phyloP scores from a whole-genome alignment of 2,113 vertebrate species.

The Sylvietta virens region DNA sequence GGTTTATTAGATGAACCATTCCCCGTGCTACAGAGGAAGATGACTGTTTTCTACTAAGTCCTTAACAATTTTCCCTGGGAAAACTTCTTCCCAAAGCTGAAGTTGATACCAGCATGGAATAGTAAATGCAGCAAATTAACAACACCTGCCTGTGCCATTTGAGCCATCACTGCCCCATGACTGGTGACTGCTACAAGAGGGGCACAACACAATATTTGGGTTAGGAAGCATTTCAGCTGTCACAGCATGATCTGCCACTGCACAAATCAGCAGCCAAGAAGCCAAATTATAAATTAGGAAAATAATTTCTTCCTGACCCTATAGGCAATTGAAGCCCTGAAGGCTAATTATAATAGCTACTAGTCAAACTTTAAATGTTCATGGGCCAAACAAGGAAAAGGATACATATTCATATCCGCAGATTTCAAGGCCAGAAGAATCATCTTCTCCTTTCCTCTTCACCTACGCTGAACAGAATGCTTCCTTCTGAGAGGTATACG shows the following conservation, averaged over 20 bases:
- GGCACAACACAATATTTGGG: not conserved
- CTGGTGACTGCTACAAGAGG: not conserved
- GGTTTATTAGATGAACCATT: not conserved
- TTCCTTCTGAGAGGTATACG: not conserved
- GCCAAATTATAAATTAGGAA: not conserved
- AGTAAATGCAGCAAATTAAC: not conserved
- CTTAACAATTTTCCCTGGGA: not conserved
- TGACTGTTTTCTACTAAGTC: not conserved
- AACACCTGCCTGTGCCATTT: not conserved
- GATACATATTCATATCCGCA: not conserved
- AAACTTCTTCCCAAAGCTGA: not conserved
- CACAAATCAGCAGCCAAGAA: not conserved
- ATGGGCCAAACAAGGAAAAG: not conserved
- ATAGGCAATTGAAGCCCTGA: not conserved
- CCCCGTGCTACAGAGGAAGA: not conserved
- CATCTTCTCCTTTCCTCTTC: not conserved
- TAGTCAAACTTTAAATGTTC: not conserved
- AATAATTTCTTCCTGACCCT: slow-evolving; percentile 18
- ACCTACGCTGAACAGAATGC: not conserved
- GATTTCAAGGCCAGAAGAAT: not conserved
- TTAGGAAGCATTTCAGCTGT: not conserved
- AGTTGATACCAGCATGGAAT: not conserved
- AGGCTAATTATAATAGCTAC: not conserved
- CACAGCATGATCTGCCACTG: not conserved
- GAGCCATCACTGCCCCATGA: not conserved